Evolutionary conservation across 1,140 invertebrate genomes (phyloP).

Genomic region (Aphis craccivora): DNA sequence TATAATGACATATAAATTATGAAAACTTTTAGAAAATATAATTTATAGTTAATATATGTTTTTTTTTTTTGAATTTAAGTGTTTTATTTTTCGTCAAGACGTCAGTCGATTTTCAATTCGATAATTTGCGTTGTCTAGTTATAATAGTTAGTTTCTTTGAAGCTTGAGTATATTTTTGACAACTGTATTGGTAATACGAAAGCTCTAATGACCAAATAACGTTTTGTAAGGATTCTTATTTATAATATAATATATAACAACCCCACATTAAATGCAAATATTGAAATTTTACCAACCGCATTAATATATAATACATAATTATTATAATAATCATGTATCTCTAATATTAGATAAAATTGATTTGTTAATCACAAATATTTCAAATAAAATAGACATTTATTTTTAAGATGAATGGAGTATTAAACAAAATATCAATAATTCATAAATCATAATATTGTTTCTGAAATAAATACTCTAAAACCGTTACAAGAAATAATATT

Average conservation of each 20-base stretch:
- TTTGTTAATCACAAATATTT: too few relatives aligned
- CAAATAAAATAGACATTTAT: too few relatives aligned
- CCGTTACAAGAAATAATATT: too few relatives aligned
- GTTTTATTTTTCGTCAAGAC: background rate
- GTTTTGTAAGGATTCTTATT: too few relatives aligned
- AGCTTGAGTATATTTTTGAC: background rate
- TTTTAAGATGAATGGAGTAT: too few relatives aligned
- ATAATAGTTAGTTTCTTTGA: background rate
- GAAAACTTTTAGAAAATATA: background rate
- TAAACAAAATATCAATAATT: background rate
- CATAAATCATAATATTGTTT: background rate
- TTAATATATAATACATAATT: too few relatives aligned
- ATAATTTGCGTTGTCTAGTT: background rate
- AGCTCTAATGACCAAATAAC: too few relatives aligned
- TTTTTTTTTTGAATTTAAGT: background rate
- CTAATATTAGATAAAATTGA: too few relatives aligned
- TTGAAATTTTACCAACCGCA: too few relatives aligned
- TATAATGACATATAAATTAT: background rate
- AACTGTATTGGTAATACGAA: background rate
- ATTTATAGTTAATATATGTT: background rate
- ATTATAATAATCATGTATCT: too few relatives aligned
- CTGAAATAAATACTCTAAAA: background rate
- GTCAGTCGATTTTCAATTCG: background rate
- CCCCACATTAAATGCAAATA: too few relatives aligned
- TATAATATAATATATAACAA: too few relatives aligned